Base-by-base conservation (phyloP, 2,797 vertebrate species). In the Chlorospingus flavigularis region DNA sequence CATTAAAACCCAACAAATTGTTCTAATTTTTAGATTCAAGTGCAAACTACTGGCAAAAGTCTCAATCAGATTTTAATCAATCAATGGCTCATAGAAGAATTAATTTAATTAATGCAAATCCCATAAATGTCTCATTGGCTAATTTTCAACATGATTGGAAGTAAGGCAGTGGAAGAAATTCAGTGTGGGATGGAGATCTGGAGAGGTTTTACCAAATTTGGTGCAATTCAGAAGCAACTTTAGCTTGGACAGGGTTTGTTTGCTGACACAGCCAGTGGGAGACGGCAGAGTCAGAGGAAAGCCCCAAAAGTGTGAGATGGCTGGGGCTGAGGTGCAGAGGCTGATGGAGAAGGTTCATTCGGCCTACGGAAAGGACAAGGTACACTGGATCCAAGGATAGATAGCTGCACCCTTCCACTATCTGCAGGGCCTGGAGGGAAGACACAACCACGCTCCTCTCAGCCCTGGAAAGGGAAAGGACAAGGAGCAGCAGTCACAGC, bases 401-500 rank as follows among this genome's bases (percentile, higher is more conserved):
- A 14, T 0, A 11, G 60, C 24, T 33, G 33, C 54, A 42, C 14
- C 25, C 54, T 48, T 28, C 26, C 14, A 3, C 28, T 3, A 0
- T 1, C 67, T 33, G 47, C 62, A 53, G 31, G 15, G 43, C 23
- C 1, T 24, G 67, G 3, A 16, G 40, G 21, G 55, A 26, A 50
- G 53, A 55, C 35, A 35, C 35, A 61, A 2, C 31, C 45, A 4
- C 0, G 0, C 6, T 54, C 39, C 54, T 42, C 40, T 37, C 26
- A 12, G 21, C 33, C 39, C 8, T 0, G 16, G 37, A 30, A 60
- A 82, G 28, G 45, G 55, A 48, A 78, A 48, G 37, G 63, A 40
- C 24, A 40, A 33, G 48, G 20, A 19, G 7, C 26, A 19, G 3
- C 33, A 23, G 23, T 2, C 48, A 31, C 17, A 24, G 26, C 19